These are phyloP conservation scores for Pipistrellus nathusii DNA, from an alignment of 2,797 vertebrate species.

Conservation along the genomic window DNA sequence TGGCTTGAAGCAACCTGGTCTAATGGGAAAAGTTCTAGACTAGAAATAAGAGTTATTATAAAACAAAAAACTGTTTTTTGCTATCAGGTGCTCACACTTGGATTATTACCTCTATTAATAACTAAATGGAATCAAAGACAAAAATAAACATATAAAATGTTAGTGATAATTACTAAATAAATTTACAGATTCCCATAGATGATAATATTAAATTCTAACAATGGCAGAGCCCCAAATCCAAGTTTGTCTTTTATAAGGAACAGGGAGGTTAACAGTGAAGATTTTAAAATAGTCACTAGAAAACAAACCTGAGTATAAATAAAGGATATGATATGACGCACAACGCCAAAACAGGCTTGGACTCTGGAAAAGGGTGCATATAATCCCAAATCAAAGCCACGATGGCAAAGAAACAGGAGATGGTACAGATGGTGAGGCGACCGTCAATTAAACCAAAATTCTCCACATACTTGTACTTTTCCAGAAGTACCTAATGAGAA, in stretches of 20 bases:
- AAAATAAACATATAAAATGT: conserved; percentile 50
- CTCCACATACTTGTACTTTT: conserved; percentile 95
- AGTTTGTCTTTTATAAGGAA: neutral
- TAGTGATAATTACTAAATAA: neutral
- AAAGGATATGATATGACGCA: conserved; percentile 99
- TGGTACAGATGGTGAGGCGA: conserved; percentile 96
- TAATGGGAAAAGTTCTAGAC: neutral
- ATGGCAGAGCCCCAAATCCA: neutral
- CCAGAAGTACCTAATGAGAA: conserved; percentile 92
- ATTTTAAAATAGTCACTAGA: neutral
- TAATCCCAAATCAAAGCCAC: conserved; percentile 98
- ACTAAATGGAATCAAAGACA: conserved; percentile 23
- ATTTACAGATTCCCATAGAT: conserved; percentile 19
- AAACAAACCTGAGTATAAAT: conserved; percentile 15
- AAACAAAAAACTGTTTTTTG: neutral
- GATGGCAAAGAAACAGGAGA: conserved; percentile 97
- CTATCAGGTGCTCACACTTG: conserved; percentile 4
- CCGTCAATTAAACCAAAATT: conserved; percentile 96
- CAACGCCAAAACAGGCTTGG: conserved; percentile 95
- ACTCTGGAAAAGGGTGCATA: conserved; percentile 96
- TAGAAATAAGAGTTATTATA: neutral
- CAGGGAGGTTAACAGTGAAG: neutral
- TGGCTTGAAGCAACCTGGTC: conserved; percentile 8
- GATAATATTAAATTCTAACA: conserved; percentile 48
- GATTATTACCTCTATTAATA: conserved; percentile 33